Evolutionary conservation across 2,888 invertebrate genomes (phyloP), one percentile per base, ranked within the genome.

Genomic region (Neria commutata): DNA sequence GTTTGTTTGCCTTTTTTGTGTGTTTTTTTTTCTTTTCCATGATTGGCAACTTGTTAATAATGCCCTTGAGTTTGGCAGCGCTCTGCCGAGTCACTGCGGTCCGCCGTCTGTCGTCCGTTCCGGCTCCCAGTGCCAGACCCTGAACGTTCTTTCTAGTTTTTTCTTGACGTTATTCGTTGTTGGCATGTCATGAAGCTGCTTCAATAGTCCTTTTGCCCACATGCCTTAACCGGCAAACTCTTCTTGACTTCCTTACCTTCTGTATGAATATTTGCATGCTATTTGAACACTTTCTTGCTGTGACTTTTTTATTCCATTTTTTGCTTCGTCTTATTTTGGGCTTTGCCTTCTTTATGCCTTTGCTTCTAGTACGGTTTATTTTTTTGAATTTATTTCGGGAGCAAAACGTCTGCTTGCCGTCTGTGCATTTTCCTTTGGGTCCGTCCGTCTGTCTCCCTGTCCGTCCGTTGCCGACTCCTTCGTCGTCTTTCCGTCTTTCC

Each of bases 241-340:
- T n/a, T n/a, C n/a, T 42, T 19, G 42, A 42, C 42, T 57, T 61
- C 58, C n/a, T 47, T 37, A 45, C 52, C 37, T 50, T n/a, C 54
- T 21, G 49, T 54, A 54, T 40, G 17, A 58, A 55, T 57, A 54
- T 56, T 60, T 33, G 26, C 37, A 56, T 45, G 42, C 26, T 40
- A 48, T 40, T 54, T 25, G 8, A 6, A 26, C 47, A 48, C 51
- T 46, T 46, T 58, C 48, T 57, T 24, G 58, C 47, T 55, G 55
- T 58, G 51, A 52, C 56, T 50, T 63, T 63, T 48, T 61, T 55
- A 33, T 40, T 48, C 40, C 29, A 37, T 26, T 58, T 53, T 53
- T 46, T 17, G 37, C 14, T 29, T 29, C 29, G 11, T 29, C 11
- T 29, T 29, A 37, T 37, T 37, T 37, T 37, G 6, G 42, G 42